Percentiles rank a stretch among this genome's conserved stretches.
Evolutionary conservation across 2,113 vertebrate species (phyloP).

Genomic region (Ptilorrhoa leucosticta): DNA sequence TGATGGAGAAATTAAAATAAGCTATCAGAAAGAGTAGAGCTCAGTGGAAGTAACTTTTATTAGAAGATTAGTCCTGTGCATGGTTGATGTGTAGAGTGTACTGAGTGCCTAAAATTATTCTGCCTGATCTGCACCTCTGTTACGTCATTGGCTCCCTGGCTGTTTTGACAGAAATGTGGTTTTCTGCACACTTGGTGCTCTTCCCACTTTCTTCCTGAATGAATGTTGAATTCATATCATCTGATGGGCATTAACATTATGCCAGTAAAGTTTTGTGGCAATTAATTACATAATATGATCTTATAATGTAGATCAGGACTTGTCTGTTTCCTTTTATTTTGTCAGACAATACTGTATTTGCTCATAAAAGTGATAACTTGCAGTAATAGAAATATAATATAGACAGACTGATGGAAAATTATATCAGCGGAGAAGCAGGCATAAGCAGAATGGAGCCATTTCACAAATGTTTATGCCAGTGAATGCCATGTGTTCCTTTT

Average conservation of each 20-base stretch:
- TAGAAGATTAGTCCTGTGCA: not conserved
- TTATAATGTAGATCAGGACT: not conserved
- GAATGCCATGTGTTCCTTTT: slow-evolving; percentile 9
- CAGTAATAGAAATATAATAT: not conserved
- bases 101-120: not conserved
- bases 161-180: not conserved
- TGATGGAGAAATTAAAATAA: not conserved
- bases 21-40: not conserved
- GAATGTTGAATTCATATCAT: not conserved
- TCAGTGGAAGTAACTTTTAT: not conserved
- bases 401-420: not conserved
- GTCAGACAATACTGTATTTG: not conserved
- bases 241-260: not conserved
- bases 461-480: not conserved
- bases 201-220: not conserved
- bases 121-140: not conserved
- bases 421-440: not conserved
- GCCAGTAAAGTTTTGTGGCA: not conserved
- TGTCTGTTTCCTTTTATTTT: not conserved
- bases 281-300: not conserved
- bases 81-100: not conserved
- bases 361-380: not conserved
- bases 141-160: not conserved
- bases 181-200: not conserved
- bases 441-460: not conserved